Conservation (phyloP, 1,140 invertebrate genomes). For the Acromyrmex echinatior region DNA sequence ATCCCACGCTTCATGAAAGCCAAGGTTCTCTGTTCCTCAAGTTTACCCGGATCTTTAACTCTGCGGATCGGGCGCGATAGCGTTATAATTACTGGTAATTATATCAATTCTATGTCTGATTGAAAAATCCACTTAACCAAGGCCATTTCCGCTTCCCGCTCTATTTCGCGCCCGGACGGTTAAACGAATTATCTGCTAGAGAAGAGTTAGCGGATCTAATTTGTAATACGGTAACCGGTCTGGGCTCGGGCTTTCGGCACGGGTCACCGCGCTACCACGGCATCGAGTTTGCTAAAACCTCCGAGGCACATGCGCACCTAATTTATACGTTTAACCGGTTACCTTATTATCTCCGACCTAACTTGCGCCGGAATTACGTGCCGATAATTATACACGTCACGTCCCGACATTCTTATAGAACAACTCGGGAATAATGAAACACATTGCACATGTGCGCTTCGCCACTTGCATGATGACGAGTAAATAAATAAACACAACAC, state of each 20-base stretch:
- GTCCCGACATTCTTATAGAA: slow-evolving; percentile 42
- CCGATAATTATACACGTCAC: slow-evolving; percentile 55
- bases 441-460: neutral
- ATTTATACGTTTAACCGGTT: slow-evolving; percentile 63
- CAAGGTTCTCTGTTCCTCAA: neutral
- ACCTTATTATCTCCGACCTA: slow-evolving; percentile 58
- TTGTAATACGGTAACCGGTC: slow-evolving; percentile 60
- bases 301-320: slow-evolving; percentile 59
- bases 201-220: slow-evolving; percentile 65
- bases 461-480: neutral
- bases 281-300: slow-evolving; percentile 65
- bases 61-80: neutral
- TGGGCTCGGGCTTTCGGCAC: slow-evolving; percentile 52
- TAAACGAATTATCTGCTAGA: slow-evolving; percentile 68
- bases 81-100: slow-evolving; percentile 49
- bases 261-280: slow-evolving; percentile 57
- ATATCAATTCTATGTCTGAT: slow-evolving; percentile 22
- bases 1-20: neutral
- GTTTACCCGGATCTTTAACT: slow-evolving; percentile 26
- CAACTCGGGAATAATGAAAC: slow-evolving; percentile 21
- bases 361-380: slow-evolving; percentile 55
- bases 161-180: slow-evolving; percentile 50
- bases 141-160: slow-evolving; percentile 16
- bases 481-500: slow-evolving; percentile 44
- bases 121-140: slow-evolving; percentile 54